phyloP scores from a whole-genome alignment of 2,888 invertebrate genomes.

The Platypus cylindrus region DNA sequence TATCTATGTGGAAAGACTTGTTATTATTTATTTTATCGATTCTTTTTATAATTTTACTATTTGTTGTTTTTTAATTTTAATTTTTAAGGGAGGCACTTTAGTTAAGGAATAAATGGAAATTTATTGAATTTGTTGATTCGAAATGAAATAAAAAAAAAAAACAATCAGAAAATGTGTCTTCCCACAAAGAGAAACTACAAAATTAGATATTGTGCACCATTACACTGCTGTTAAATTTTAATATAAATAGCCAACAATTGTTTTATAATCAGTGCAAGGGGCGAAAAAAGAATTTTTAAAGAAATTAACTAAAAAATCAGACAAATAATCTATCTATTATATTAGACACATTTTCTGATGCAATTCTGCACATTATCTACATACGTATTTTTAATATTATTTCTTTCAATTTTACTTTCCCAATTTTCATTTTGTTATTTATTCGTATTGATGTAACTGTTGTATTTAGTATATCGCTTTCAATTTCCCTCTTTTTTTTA shows the following conservation, averaged over 20 bases:
- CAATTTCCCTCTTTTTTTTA: constrained; percentile 9
- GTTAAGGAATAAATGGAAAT: constrained; percentile 13
- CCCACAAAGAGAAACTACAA: constrained; percentile 50
- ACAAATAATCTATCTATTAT: constrained; percentile 12
- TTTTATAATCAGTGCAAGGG: constrained; percentile 35
- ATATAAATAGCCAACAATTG: constrained; percentile 29
- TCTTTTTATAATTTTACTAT: constrained; percentile 12
- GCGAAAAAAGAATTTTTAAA: constrained; percentile 22
- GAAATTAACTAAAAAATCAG: too few relatives aligned
- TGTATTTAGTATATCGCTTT: constrained; percentile 16
- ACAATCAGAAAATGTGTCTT: constrained; percentile 76
- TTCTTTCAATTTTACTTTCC: constrained; percentile 12
- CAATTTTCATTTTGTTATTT: constrained; percentile 16
- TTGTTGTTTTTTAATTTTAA: constrained; percentile 4
- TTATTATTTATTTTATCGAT: constrained; percentile 31
- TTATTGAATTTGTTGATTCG: constrained; percentile 3
- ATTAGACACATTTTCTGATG: constrained; percentile 62
- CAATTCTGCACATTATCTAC: constrained; percentile 22
- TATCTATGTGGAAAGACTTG: constrained; percentile 70
- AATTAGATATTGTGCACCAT: constrained; percentile 48
- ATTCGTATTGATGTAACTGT: constrained; percentile 18
- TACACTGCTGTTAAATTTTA: constrained; percentile 42
- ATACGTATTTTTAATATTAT: constrained; percentile 8
- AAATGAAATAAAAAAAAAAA: constrained; percentile 6
- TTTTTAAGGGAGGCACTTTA: constrained; percentile 12